phyloP scores from a whole-genome alignment of 2,888 invertebrate genomes.

The Pachydiplax longipennis region DNA sequence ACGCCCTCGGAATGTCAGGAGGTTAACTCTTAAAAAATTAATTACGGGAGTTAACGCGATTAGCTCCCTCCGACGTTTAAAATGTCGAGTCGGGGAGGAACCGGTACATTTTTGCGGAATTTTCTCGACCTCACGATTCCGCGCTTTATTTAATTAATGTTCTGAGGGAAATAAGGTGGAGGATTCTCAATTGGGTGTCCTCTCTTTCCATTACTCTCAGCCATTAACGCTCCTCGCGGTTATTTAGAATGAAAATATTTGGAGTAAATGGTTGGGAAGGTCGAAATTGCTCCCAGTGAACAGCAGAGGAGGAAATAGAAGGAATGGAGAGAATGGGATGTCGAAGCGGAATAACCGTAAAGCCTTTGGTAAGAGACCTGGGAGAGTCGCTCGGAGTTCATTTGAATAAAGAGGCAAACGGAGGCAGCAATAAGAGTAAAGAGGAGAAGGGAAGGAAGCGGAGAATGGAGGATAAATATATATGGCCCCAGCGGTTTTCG shows the following conservation, averaged over 20 bases:
- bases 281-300: background rate
- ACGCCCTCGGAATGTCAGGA: no score
- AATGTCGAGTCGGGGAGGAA: background rate
- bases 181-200: background rate
- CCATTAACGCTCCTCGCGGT: background rate
- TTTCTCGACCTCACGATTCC: no score
- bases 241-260: constrained; percentile 19
- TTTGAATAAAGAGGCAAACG: background rate
- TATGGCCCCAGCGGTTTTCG: no score
- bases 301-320: background rate
- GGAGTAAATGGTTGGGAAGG: background rate
- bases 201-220: no score
- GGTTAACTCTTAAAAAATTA: no score
- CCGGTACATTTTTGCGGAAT: no score
- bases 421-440: background rate
- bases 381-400: background rate
- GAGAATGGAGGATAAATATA: background rate
- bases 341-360: background rate
- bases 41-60: no score
- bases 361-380: background rate
- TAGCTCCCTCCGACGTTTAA: no score
- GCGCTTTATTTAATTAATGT: no score
- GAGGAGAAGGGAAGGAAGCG: background rate
- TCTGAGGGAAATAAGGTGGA: background rate
- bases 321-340: background rate